Evolutionary conservation across 2,888 invertebrate genomes (phyloP).

Genomic region (Arge pagana): DNA sequence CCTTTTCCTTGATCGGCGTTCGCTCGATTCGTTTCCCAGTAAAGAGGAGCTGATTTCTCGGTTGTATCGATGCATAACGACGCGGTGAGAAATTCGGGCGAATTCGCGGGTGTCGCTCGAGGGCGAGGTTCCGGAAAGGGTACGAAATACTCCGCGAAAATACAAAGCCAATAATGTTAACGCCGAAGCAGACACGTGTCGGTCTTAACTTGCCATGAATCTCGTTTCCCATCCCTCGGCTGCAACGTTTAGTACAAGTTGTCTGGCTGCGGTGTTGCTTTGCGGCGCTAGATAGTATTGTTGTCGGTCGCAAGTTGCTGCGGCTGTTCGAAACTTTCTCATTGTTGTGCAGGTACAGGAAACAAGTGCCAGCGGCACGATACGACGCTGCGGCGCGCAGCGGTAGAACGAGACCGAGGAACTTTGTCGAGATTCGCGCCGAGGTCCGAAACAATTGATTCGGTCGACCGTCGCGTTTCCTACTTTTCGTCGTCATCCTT

Average conservation of each 20-base stretch:
- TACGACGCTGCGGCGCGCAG: no score
- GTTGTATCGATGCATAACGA: no score
- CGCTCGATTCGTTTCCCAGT: background rate
- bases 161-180: background rate
- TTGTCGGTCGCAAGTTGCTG: constrained; percentile 7
- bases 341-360: constrained; percentile 10
- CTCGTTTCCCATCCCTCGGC: constrained; percentile 12
- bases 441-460: constrained; percentile 12
- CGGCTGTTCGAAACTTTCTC: constrained; percentile 15
- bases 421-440: constrained; percentile 5
- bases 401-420: background rate
- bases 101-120: background rate
- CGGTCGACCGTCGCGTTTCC: no score
- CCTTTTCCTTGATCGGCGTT: background rate
- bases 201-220: constrained; percentile 12
- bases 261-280: background rate
- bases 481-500: no score
- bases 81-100: background rate
- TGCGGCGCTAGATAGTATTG: constrained; percentile 10
- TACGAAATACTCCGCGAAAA: no score
- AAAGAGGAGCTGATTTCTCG: no score
- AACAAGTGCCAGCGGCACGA: constrained; percentile 20
- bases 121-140: no score
- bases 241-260: background rate
- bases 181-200: constrained; percentile 15